Conservation (phyloP, 2,113 vertebrate genomes). For the Corvus moneduloides region DNA sequence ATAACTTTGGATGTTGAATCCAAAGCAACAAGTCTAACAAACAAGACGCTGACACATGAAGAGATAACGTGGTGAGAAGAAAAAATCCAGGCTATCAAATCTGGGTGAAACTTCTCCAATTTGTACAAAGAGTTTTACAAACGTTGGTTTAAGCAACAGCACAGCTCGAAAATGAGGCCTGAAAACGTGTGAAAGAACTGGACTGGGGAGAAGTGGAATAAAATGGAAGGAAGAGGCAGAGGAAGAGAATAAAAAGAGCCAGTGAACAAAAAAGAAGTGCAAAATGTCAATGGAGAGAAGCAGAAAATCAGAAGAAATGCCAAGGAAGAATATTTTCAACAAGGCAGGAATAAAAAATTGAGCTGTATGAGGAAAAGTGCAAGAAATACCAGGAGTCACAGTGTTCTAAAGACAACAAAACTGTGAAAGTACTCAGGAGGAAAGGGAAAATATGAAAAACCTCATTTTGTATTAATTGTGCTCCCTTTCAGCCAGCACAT, state of each 20-base stretch:
- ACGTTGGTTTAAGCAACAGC: fast-evolving
- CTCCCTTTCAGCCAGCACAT: background rate
- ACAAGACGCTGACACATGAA: background rate
- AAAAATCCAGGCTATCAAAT: background rate
- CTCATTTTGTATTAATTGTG: background rate
- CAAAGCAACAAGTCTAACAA: slow-evolving; percentile 46
- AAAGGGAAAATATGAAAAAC: background rate
- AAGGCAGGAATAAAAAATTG: background rate
- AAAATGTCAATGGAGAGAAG: background rate
- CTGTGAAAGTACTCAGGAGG: background rate
- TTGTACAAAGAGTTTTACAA: background rate
- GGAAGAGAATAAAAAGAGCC: background rate
- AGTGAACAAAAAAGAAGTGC: background rate
- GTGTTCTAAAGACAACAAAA: background rate
- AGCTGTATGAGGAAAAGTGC: background rate
- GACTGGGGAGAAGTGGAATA: background rate
- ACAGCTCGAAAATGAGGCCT: background rate
- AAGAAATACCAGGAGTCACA: background rate
- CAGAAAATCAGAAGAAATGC: background rate
- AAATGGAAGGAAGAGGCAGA: background rate
- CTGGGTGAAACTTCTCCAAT: background rate
- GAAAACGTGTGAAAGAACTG: background rate
- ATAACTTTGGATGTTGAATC: slow-evolving; percentile 27
- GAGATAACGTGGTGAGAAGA: background rate
- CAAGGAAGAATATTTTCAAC: background rate